phyloP scores from a whole-genome alignment of 2,113 vertebrate genomes.

The Xerus inauris region DNA sequence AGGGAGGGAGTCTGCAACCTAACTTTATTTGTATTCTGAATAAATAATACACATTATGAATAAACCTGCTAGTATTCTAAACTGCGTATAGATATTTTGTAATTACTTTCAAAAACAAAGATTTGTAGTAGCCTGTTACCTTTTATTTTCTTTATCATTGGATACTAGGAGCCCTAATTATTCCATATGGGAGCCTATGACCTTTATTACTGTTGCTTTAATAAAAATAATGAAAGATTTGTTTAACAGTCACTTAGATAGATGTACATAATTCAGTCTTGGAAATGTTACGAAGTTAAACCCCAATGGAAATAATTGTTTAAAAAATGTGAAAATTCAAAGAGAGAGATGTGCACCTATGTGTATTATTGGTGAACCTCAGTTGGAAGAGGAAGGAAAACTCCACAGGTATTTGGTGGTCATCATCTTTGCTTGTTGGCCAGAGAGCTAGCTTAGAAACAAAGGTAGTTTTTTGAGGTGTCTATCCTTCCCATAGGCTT shows the following conservation, averaged over 20 bases:
- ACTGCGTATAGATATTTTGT: neutral
- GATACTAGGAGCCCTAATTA: neutral
- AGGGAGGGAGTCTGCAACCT: neutral
- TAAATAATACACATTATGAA: neutral
- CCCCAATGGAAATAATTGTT: neutral
- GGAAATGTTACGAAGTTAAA: neutral
- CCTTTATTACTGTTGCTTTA: neutral
- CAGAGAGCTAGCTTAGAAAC: neutral
- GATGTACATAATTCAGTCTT: conserved; percentile 1
- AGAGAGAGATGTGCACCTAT: neutral
- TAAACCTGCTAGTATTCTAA: conserved; percentile 5
- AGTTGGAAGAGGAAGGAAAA: neutral
- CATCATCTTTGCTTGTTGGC: neutral
- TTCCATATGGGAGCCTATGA: neutral
- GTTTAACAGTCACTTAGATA: neutral
- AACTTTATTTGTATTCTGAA: conserved; percentile 7
- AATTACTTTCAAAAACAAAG: neutral
- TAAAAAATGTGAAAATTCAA: conserved; percentile 15
- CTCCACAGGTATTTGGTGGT: neutral
- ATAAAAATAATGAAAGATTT: neutral
- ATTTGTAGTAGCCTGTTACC: neutral
- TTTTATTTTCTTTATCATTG: conserved; percentile 25
- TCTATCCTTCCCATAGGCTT: neutral
- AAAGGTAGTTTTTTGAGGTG: neutral
- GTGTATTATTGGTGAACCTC: neutral